Evolutionary conservation across 1,140 invertebrate species (phyloP).

Genomic region (Galendromus occidentalis): DNA sequence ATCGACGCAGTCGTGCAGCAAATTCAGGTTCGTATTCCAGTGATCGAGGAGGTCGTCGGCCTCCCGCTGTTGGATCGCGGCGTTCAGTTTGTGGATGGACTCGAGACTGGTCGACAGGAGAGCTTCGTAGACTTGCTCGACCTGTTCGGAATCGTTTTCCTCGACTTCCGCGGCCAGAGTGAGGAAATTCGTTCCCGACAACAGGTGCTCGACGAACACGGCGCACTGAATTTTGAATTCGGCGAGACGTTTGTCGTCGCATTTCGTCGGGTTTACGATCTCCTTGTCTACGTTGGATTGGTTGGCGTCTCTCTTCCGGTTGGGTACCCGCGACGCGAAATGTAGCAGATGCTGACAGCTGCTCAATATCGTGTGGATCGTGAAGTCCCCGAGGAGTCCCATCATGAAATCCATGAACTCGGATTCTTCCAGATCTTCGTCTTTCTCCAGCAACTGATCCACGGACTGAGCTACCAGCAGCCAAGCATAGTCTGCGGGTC

Average conservation of each 20-base stretch:
- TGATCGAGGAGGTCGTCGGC: neutral
- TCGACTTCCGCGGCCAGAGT: neutral
- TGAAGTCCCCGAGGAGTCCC: neutral
- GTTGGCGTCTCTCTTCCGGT: neutral
- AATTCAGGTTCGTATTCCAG: neutral
- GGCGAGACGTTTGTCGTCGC: neutral
- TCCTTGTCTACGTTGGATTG: neutral
- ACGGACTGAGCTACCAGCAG: neutral
- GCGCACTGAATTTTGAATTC: neutral
- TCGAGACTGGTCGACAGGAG: neutral
- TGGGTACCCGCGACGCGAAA: neutral
- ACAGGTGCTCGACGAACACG: neutral
- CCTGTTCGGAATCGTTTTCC: neutral
- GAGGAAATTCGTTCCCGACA: neutral
- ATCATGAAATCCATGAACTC: neutral
- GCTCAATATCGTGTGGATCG: neutral
- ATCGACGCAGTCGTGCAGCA: constrained; percentile 1
- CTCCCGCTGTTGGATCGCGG: neutral
- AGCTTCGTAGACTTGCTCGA: neutral
- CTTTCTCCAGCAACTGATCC: neutral
- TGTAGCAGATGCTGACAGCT: neutral
- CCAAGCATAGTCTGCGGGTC: neutral
- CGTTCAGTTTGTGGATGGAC: neutral
- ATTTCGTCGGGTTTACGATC: neutral
- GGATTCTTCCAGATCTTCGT: neutral